Evolutionary conservation across 2,888 invertebrate genomes (phyloP).

Genomic region (Acleris holmiana): DNA sequence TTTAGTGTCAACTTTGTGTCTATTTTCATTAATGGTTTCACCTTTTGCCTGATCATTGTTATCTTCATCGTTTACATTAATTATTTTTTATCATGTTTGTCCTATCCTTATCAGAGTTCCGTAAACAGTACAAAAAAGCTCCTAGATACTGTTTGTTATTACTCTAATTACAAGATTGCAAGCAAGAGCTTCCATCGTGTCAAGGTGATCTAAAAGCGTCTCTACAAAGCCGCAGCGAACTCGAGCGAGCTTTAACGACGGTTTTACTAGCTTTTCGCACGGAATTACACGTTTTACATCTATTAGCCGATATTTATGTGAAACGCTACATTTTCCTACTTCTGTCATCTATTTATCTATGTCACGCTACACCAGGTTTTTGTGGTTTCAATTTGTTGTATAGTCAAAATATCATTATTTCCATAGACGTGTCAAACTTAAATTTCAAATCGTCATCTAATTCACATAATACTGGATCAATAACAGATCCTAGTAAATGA

Average conservation of each 20-base stretch:
- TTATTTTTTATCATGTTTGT: not conserved
- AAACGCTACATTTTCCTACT: not conserved
- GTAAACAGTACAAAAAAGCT: constrained; percentile 14
- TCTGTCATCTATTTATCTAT: not conserved
- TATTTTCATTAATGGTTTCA: not conserved
- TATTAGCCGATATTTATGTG: constrained; percentile 24
- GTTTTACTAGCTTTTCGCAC: constrained; percentile 39
- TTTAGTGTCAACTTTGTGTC: constrained; percentile 16
- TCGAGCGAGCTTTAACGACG: constrained; percentile 41
- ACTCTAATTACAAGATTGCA: constrained; percentile 27
- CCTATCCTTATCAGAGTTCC: not conserved
- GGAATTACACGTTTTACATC: constrained; percentile 25
- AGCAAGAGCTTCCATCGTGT: constrained; percentile 53
- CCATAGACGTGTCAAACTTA: too few species aligned
- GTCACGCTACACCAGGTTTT: not conserved
- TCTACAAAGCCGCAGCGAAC: constrained; percentile 36
- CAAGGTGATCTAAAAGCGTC: constrained; percentile 69
- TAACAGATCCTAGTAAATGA: too few species aligned
- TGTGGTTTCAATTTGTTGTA: too few species aligned
- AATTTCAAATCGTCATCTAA: too few species aligned
- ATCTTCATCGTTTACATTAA: not conserved
- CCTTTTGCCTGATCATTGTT: not conserved
- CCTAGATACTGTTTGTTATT: constrained; percentile 23
- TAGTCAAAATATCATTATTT: too few species aligned
- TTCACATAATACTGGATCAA: too few species aligned